These are phyloP conservation scores for Trididemnum miniatum DNA, from an alignment of 23 tunicate genomes.

Conservation along the genomic window DNA sequence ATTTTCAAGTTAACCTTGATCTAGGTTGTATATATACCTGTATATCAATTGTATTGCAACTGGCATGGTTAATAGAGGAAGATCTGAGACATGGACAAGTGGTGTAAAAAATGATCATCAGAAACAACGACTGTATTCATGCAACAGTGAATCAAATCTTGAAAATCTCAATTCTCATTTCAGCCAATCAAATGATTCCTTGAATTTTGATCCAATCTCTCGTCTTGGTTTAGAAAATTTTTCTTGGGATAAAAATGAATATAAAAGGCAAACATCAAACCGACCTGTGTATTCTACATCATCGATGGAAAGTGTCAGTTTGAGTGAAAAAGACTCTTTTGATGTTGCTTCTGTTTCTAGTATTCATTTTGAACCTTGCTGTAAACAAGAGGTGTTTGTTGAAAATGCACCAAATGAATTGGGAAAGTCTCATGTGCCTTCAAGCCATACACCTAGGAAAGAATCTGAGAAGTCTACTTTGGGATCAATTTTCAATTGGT, in stretches of 20 bases:
- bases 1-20: too few species aligned
- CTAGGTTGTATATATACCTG: too few species aligned
- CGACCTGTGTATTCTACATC: constrained; percentile 2
- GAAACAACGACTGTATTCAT: neutral
- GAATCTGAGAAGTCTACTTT: neutral
- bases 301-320: constrained; percentile 8
- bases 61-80: constrained; percentile 11
- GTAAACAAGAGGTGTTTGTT: neutral
- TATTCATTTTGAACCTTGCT: neutral
- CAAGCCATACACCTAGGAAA: neutral
- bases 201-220: neutral
- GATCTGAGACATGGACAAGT: constrained; percentile 24
- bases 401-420: neutral
- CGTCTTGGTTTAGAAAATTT: too few species aligned
- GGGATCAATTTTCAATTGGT: neutral
- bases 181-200: neutral
- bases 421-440: neutral
- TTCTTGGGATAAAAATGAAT: neutral
- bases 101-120: neutral
- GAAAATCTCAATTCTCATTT: neutral
- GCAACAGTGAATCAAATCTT: neutral
- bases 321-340: neutral
- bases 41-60: too few species aligned
- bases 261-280: neutral
- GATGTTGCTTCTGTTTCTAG: neutral